These are phyloP conservation scores for Apostichopus parvimensis DNA, from an alignment of 35 echinoderm and acorn worm genomes.

Conservation along the genomic window DNA sequence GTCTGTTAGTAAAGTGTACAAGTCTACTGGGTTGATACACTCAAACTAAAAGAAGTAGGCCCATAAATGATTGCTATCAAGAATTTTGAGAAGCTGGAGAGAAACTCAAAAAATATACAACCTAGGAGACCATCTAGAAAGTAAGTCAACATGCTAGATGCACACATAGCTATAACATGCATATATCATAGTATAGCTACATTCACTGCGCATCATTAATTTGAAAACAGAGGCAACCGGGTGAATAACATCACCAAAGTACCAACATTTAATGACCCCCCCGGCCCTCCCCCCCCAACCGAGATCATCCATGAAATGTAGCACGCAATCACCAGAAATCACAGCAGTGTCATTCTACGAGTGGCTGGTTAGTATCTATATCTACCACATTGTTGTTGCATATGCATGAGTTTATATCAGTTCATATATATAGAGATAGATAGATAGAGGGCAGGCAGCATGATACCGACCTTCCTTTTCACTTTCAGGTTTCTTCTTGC, in stretches of 20 bases:
- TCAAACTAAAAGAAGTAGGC: no score
- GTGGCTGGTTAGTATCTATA: constrained; percentile 26
- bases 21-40: no score
- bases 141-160: background rate
- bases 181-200: background rate
- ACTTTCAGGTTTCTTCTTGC: constrained; percentile 41
- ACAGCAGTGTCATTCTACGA: constrained; percentile 8
- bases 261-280: background rate
- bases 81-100: background rate
- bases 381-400: background rate
- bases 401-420: constrained; percentile 12
- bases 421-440: background rate
- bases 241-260: background rate
- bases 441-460: background rate
- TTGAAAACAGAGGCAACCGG: no score
- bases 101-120: background rate
- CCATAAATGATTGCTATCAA: no score
- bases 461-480: constrained; percentile 40
- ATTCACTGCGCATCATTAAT: background rate
- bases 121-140: background rate
- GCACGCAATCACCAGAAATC: background rate
- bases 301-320: background rate
- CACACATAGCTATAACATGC: background rate
- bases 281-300: no score
- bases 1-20: no score